A percentile compares a stretch with the other conserved stretches of the same genome.
phyloP scores from a whole-genome alignment of 1,140 invertebrate genomes.

The Cataglyphis hispanica region DNA sequence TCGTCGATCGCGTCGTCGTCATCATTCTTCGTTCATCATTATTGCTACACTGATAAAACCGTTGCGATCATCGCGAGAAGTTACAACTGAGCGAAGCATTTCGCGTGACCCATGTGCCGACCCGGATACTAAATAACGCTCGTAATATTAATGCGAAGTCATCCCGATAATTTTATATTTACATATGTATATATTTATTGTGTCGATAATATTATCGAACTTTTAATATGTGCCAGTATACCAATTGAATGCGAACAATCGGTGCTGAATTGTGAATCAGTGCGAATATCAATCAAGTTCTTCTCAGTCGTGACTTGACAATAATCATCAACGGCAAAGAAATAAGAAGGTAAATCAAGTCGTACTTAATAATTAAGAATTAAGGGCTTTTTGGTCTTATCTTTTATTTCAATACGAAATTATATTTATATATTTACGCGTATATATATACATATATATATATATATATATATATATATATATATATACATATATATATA shows the following conservation, averaged over 20 bases:
- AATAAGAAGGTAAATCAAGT: constrained; percentile 1
- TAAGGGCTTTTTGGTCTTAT: not conserved
- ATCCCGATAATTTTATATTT: too few relatives aligned
- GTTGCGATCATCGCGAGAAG: not conserved
- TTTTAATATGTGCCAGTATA: constrained; percentile 20
- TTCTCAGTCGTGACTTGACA: not conserved
- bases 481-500: too few relatives aligned
- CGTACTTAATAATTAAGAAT: not conserved
- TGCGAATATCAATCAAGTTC: not conserved
- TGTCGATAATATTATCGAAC: not conserved
- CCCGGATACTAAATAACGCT: not conserved
- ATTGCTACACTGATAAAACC: not conserved
- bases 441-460: too few relatives aligned
- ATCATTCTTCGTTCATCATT: not conserved
- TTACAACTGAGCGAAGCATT: not conserved
- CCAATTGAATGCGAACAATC: not conserved
- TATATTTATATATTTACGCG: not conserved
- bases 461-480: too few relatives aligned
- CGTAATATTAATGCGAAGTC: not conserved
- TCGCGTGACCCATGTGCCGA: not conserved
- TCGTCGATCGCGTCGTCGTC: constrained; percentile 5
- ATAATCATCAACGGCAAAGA: not conserved
- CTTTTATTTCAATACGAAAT: not conserved
- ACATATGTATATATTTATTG: too few relatives aligned
- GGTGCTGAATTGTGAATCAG: not conserved